A percentile compares a stretch with the other conserved stretches of the same genome.
These are phyloP conservation scores for Calidris pygmaea DNA, from an alignment of 2,113 vertebrate species.

Conservation along the genomic window DNA sequence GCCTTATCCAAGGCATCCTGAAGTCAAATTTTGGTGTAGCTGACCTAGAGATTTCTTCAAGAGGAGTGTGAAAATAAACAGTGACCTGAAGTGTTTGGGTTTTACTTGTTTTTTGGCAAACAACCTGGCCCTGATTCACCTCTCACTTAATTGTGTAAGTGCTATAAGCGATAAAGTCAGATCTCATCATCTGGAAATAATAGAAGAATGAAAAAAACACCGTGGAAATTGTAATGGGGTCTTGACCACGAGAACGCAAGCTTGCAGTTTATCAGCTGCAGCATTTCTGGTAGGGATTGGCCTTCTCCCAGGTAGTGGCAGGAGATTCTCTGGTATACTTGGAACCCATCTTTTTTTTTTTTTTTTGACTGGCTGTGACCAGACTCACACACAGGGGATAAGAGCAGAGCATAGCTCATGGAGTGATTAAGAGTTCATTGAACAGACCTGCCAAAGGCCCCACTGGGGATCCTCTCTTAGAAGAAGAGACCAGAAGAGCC, in stretches of 20 bases:
- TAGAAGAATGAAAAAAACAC: conserved; percentile 19
- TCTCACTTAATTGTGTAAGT: conserved; percentile 59
- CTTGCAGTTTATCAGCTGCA: neutral
- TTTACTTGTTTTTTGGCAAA: conserved; percentile 58
- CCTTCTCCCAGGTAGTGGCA: neutral
- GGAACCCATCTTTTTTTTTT: neutral
- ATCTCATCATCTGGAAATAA: conserved; percentile 60
- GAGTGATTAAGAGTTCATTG: neutral
- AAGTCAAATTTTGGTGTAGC: neutral
- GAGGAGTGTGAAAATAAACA: conserved; percentile 58
- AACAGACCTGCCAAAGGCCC: neutral
- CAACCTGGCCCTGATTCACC: conserved; percentile 20
- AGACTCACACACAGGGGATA: neutral
- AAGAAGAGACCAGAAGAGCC: neutral
- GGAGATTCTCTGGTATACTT: neutral
- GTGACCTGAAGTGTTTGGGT: conserved; percentile 35
- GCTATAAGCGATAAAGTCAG: conserved; percentile 29
- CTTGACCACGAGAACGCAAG: neutral
- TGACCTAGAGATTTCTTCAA: conserved; percentile 37
- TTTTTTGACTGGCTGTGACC: neutral
- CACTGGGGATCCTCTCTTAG: neutral
- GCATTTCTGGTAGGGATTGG: neutral
- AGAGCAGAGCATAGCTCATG: neutral
- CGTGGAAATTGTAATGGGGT: neutral
- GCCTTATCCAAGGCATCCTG: neutral